phyloP scores from a whole-genome alignment of 1,140 invertebrate species.

The Nilaparvata lugens region DNA sequence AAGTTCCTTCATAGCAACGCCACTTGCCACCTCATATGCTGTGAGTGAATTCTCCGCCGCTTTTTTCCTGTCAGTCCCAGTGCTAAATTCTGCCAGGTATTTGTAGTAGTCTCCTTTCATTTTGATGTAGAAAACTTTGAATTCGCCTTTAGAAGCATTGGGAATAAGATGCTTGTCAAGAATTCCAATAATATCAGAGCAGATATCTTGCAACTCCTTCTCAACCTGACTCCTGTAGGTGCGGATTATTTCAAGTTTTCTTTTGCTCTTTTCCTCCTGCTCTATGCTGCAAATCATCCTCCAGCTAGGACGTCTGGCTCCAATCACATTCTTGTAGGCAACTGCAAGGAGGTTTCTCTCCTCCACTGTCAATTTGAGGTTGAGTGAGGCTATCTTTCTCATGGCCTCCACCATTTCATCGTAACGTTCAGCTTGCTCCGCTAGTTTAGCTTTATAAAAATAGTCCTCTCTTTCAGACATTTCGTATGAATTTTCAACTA shows the following conservation, averaged over 20 bases:
- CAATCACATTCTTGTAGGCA: constrained; percentile 99
- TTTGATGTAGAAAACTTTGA: constrained; percentile 97
- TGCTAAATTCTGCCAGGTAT: constrained; percentile 94
- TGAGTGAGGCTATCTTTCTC: constrained; percentile 60
- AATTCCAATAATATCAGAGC: constrained; percentile 88
- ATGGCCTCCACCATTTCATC: constrained; percentile 74
- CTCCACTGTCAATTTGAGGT: constrained; percentile 86
- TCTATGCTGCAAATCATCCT: constrained; percentile 94
- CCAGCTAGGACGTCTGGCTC: constrained; percentile 92
- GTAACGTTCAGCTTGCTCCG: constrained; percentile 92
- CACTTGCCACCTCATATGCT: constrained; percentile 94
- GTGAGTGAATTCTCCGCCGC: constrained; percentile 91
- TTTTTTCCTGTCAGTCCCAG: constrained; percentile 88
- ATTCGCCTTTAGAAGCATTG: constrained; percentile 83
- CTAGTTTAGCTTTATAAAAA: constrained; percentile 92
- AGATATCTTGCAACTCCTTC: constrained; percentile 92
- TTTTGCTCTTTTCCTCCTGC: constrained; percentile 75
- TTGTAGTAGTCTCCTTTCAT: constrained; percentile 96
- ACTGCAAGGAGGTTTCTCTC: constrained; percentile 94
- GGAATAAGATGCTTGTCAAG: constrained; percentile 91
- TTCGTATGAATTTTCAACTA: constrained; percentile 41
- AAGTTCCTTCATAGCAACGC: constrained; percentile 93
- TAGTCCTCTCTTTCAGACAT: constrained; percentile 92
- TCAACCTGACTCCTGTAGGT: constrained; percentile 91
- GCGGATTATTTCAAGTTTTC: constrained; percentile 87